Conservation (phyloP, 2,888 invertebrate species). For the Megaustenia siamemsis region DNA sequence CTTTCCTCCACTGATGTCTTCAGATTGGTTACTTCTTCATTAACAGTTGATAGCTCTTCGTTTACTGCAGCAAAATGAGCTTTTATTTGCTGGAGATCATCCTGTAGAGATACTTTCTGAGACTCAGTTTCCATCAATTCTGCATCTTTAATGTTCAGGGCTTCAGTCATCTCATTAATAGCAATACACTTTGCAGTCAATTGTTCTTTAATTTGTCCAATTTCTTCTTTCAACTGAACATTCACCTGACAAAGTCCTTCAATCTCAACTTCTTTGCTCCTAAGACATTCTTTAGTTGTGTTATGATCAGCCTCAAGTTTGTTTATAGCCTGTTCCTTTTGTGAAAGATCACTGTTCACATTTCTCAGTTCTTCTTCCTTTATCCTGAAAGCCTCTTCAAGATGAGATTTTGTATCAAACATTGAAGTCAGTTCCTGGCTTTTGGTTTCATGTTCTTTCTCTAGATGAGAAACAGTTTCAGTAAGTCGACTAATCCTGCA, state of each 20-base stretch:
- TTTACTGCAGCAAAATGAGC: not conserved
- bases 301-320: not conserved
- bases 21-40: constrained; percentile 12
- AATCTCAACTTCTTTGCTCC: not conserved
- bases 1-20: constrained; percentile 22
- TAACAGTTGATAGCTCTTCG: not conserved
- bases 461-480: not conserved
- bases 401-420: constrained; percentile 13
- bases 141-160: not conserved
- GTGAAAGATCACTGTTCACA: constrained; percentile 20
- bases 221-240: not conserved
- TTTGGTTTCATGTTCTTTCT: not conserved
- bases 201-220: not conserved
- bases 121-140: not conserved
- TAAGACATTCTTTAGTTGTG: not conserved
- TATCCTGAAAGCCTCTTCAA: constrained; percentile 34
- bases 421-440: not conserved
- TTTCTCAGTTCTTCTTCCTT: constrained; percentile 13
- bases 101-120: not conserved
- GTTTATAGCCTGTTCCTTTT: not conserved
- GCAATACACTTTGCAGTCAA: not conserved
- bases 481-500: not conserved
- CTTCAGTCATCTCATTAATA: not conserved
- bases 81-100: not conserved
- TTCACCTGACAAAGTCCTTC: not conserved